phyloP scores from a whole-genome alignment of 2,113 vertebrate species.

The Muscicapa adusta region DNA sequence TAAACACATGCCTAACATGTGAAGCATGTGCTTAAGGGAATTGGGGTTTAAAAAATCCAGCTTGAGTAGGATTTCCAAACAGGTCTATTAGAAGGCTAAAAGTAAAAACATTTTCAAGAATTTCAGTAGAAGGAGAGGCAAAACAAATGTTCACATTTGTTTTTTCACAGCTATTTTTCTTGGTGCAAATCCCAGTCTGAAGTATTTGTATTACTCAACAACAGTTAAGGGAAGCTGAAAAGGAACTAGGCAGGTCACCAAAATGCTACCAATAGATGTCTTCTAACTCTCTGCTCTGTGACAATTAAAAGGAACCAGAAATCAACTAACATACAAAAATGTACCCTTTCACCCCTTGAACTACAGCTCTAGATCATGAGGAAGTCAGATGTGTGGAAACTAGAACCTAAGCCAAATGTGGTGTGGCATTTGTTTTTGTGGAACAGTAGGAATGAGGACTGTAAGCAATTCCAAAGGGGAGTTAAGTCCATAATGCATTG shows the following conservation, averaged over 20 bases:
- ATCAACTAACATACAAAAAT: neutral
- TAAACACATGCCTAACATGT: constrained; percentile 9
- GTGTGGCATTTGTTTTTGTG: neutral
- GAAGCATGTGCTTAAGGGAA: constrained; percentile 24
- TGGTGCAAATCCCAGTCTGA: neutral
- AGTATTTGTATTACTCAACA: neutral
- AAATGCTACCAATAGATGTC: neutral
- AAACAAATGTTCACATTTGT: neutral
- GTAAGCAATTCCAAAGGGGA: neutral
- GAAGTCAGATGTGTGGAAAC: neutral
- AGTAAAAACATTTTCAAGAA: constrained; percentile 13
- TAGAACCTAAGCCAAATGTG: neutral
- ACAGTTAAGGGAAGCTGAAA: neutral
- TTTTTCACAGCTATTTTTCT: neutral
- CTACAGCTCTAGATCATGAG: neutral
- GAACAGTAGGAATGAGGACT: neutral
- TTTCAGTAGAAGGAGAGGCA: neutral
- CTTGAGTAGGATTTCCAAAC: neutral
- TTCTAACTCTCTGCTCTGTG: neutral
- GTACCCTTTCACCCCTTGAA: neutral
- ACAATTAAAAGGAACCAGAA: neutral
- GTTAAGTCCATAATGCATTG: neutral
- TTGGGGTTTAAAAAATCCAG: constrained; percentile 4
- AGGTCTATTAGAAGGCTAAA: neutral
- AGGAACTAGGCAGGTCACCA: neutral